These are phyloP conservation scores for Mus spicilegus DNA, from an alignment of 2,113 vertebrate species.

Conservation along the genomic window DNA sequence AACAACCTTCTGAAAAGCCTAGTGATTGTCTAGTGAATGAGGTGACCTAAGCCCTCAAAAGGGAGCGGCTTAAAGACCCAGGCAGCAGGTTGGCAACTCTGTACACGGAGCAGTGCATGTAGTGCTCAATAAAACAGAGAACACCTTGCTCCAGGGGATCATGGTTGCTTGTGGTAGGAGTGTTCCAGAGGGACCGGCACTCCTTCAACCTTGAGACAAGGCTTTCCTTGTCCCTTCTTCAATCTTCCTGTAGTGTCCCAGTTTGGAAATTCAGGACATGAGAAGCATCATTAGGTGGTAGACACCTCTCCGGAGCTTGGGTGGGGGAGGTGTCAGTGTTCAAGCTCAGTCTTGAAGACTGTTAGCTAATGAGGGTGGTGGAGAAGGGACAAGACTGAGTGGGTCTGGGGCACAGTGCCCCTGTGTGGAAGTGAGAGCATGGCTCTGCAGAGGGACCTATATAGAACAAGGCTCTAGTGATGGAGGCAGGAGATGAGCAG, in stretches of 20 bases:
- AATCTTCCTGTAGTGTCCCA: not conserved
- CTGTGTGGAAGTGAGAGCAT: not conserved
- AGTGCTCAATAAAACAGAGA: not conserved
- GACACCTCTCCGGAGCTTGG: not conserved
- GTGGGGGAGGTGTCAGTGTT: not conserved
- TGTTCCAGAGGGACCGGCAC: not conserved
- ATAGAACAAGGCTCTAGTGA: not conserved
- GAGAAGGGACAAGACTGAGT: not conserved
- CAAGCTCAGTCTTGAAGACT: not conserved
- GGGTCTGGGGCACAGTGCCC: not conserved
- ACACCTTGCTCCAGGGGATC: not conserved
- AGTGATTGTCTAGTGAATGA: not conserved
- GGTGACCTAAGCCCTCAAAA: not conserved
- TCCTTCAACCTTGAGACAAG: not conserved
- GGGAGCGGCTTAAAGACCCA: not conserved
- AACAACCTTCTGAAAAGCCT: not conserved
- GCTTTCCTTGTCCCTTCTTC: not conserved
- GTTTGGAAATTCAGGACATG: not conserved
- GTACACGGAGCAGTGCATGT: not conserved
- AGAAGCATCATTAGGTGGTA: not conserved
- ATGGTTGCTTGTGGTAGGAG: not conserved
- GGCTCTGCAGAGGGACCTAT: not conserved
- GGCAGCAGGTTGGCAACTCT: not conserved
- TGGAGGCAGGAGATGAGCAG: not conserved
- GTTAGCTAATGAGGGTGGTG: not conserved